phyloP scores from a whole-genome alignment of 64 coral and sea anemone species.

The Pachyseris speciosa region DNA sequence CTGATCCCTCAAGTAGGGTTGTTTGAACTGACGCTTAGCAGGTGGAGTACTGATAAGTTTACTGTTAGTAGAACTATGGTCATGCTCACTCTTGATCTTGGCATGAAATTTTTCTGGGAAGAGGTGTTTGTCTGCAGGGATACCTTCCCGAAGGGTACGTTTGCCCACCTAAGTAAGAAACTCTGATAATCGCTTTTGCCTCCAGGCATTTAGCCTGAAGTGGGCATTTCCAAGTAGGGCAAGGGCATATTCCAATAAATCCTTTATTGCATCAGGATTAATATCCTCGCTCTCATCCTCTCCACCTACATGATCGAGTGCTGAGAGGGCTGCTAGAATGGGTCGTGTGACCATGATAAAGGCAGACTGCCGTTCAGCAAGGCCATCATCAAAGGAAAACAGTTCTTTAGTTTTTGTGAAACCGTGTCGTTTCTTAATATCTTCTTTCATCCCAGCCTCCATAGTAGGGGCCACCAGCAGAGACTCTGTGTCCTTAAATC shows the following conservation, averaged over 20 bases:
- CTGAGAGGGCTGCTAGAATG: background rate
- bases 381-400: constrained; percentile 26
- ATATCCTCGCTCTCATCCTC: background rate
- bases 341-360: background rate
- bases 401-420: constrained; percentile 21
- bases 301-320: background rate
- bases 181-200: constrained; percentile 25
- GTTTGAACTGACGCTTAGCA: too few species aligned
- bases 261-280: background rate
- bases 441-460: constrained; percentile 18
- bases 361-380: background rate
- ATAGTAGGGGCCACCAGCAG: background rate
- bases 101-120: too few species aligned
- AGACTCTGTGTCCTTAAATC: background rate
- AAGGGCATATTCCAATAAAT: background rate
- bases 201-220: background rate
- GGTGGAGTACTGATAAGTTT: too few species aligned
- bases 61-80: too few species aligned
- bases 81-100: too few species aligned
- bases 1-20: too few species aligned
- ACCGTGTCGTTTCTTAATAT: background rate
- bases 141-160: too few species aligned
- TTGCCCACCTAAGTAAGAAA: too few species aligned
- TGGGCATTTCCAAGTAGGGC: constrained; percentile 12
- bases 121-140: too few species aligned